Evolutionary conservation across 2,888 invertebrate genomes (phyloP).

Genomic region (Chymomyza caudatula): DNA sequence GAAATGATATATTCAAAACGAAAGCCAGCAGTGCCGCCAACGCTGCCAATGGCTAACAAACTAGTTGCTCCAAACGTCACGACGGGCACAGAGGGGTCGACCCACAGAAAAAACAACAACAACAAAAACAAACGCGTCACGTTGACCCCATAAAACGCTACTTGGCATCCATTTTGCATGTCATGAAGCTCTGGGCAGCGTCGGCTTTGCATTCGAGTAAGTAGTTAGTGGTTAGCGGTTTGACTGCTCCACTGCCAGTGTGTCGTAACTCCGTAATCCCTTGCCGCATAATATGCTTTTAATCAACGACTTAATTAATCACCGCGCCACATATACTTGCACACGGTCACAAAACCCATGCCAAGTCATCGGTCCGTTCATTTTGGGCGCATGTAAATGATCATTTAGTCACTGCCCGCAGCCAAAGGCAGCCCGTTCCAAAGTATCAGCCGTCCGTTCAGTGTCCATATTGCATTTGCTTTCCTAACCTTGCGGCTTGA

Average conservation of each 20-base stretch:
- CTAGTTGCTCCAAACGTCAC: background rate
- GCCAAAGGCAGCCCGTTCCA: background rate
- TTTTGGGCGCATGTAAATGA: background rate
- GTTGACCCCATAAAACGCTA: background rate
- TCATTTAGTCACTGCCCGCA: background rate
- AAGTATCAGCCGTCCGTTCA: background rate
- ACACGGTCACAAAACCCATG: background rate
- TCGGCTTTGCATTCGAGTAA: background rate
- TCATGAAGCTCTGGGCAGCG: background rate
- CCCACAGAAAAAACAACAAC: background rate
- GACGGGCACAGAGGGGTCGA: background rate
- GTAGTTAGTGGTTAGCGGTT: background rate
- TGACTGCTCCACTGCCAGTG: background rate
- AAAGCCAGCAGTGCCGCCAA: background rate
- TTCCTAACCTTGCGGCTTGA: background rate
- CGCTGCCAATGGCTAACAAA: background rate
- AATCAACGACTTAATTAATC: constrained; percentile 43
- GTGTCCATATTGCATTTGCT: background rate
- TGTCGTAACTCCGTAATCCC: background rate
- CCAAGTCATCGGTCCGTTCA: background rate
- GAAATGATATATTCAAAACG: background rate
- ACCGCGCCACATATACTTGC: background rate
- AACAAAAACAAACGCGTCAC: background rate
- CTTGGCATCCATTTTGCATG: background rate
- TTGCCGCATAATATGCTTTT: constrained; percentile 13